These are phyloP conservation scores for Ptychobarbus kaznakovi DNA, from an alignment of 2,797 vertebrate genomes.

Conservation along the genomic window DNA sequence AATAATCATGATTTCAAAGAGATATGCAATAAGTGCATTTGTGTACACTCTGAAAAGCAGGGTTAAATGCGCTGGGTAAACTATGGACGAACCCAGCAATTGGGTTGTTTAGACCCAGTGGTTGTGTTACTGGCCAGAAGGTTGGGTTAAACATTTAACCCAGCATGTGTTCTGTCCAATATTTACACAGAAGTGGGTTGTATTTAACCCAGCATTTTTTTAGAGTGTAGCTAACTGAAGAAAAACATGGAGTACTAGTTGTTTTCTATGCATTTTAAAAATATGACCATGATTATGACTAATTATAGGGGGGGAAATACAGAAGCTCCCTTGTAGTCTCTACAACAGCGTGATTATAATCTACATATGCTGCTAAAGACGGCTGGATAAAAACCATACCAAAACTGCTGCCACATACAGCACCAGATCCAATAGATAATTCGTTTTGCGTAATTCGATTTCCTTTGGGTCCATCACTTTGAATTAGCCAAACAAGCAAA, in stretches of 20 bases:
- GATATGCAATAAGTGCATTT: not conserved
- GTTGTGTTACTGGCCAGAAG: too few species aligned
- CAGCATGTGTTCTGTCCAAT: too few species aligned
- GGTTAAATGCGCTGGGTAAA: too few species aligned
- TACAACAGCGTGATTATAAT: not conserved
- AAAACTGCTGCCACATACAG: constrained; percentile 33
- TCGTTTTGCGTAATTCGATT: constrained; percentile 70
- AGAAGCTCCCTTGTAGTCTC: not conserved
- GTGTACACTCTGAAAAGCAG: too few species aligned
- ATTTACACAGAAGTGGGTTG: too few species aligned
- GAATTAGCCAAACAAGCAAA: constrained; percentile 69
- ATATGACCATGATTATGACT: not conserved
- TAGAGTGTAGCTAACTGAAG: not conserved
- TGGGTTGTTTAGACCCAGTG: too few species aligned
- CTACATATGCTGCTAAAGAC: constrained; percentile 12
- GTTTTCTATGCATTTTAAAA: constrained; percentile 19
- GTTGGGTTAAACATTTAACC: too few species aligned
- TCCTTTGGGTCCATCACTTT: constrained; percentile 71
- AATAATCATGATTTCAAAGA: not conserved
- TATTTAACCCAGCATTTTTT: too few species aligned
- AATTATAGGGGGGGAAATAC: not conserved
- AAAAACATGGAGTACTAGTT: not conserved
- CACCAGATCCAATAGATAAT: constrained; percentile 67
- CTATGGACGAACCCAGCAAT: too few species aligned
- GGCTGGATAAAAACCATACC: constrained; percentile 36